Evolutionary conservation across 2,113 vertebrate genomes (phyloP).

Genomic region (Herpetotheres cachinnans): DNA sequence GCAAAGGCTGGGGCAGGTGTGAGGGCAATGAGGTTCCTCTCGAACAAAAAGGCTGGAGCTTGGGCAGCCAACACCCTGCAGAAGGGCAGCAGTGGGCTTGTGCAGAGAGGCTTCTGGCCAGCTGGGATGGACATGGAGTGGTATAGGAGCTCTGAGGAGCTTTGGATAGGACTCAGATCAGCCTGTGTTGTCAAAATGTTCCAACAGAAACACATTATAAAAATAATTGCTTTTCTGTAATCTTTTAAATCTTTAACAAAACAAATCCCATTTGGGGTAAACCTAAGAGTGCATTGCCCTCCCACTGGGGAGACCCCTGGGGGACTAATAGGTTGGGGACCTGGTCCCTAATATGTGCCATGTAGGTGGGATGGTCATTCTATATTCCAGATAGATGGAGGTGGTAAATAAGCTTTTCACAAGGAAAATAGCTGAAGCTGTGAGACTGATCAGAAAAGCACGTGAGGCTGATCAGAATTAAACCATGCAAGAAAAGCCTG

Average conservation of each 20-base stretch:
- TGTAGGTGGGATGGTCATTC: not conserved
- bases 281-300: rapidly evolving
- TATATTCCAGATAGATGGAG: not conserved
- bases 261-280: not conserved
- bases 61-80: not conserved
- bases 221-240: not conserved
- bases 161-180: not conserved
- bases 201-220: not conserved
- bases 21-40: not conserved
- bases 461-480: not conserved
- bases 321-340: not conserved
- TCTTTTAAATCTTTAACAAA: not conserved
- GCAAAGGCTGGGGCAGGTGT: not conserved
- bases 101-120: not conserved
- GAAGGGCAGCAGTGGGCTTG: not conserved
- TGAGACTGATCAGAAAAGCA: not conserved
- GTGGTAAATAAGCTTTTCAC: not conserved
- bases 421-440: not conserved
- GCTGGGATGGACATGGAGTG: not conserved
- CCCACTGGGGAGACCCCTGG: rapidly evolving
- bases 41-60: not conserved
- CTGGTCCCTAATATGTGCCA: not conserved
- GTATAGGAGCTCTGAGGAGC: not conserved
- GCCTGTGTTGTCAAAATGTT: not conserved
- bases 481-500: not conserved